A percentile compares a stretch with the other conserved stretches of the same genome.
phyloP scores from a whole-genome alignment of 2,113 vertebrate species.

The Ariopsis seemanni region DNA sequence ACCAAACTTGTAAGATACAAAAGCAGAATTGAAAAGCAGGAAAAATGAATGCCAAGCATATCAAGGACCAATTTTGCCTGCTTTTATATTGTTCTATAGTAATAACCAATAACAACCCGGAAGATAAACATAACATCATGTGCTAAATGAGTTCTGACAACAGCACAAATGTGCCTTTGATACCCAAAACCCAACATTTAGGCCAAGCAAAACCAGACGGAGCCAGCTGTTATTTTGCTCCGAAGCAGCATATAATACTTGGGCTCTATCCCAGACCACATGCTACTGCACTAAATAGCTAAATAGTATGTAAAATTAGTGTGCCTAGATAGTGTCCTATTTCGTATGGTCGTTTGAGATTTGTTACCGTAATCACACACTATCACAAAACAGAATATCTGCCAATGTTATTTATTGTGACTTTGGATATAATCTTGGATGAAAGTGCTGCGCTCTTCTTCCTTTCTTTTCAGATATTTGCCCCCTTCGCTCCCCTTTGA shows the following conservation, averaged over 20 bases:
- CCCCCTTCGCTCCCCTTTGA: conserved; percentile 9
- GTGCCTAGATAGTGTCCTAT: not conserved
- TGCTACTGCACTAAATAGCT: conserved; percentile 33
- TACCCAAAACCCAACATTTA: conserved; percentile 45
- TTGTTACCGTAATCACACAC: not conserved
- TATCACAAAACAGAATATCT: not conserved
- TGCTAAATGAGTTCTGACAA: conserved; percentile 43
- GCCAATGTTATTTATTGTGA: not conserved
- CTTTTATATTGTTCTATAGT: conserved; percentile 15
- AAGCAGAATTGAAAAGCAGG: not conserved
- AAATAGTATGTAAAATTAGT: conserved; percentile 18
- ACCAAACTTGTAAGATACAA: not conserved
- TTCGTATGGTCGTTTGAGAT: not conserved
- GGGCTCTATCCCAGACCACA: conserved; percentile 32
- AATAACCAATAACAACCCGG: conserved; percentile 36
- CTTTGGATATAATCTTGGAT: not conserved
- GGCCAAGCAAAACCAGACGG: conserved; percentile 43
- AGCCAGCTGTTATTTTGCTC: conserved; percentile 42
- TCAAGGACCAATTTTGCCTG: not conserved
- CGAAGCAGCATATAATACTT: conserved; percentile 29
- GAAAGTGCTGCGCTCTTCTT: conserved; percentile 46
- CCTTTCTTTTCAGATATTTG: conserved; percentile 15
- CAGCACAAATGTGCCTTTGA: conserved; percentile 48
- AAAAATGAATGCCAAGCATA: not conserved
- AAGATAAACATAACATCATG: conserved; percentile 41